These are phyloP conservation scores for Drosophila paracracens DNA, from an alignment of 2,888 invertebrate species.

Conservation along the genomic window DNA sequence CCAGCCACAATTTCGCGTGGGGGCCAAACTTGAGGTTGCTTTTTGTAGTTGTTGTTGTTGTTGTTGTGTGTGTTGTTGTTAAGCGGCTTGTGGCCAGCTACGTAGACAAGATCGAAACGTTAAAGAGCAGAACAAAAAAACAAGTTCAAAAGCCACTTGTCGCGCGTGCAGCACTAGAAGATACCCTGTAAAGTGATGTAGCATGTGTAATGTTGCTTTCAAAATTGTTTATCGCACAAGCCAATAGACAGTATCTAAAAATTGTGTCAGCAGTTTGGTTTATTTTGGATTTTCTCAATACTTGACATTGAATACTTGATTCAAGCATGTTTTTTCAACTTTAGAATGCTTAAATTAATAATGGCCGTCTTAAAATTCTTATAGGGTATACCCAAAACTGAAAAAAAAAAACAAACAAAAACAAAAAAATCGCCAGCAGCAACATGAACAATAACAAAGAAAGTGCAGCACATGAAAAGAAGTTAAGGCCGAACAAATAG, in stretches of 20 bases:
- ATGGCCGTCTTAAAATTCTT: not conserved
- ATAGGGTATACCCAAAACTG: slow-evolving; percentile 13
- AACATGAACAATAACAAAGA: slow-evolving; percentile 5
- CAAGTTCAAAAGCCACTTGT: not conserved
- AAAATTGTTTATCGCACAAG: not conserved
- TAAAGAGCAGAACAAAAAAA: slow-evolving; percentile 18
- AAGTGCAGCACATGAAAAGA: not conserved
- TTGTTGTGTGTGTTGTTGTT: slow-evolving; percentile 28
- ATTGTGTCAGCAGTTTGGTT: not conserved
- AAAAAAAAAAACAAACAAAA: not conserved
- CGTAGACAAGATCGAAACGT: slow-evolving; percentile 53
- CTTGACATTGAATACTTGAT: not conserved
- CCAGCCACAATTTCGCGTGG: slow-evolving; percentile 45
- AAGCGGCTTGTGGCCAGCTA: slow-evolving; percentile 61
- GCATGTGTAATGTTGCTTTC: not conserved
- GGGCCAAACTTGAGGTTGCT: slow-evolving; percentile 13
- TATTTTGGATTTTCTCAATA: not conserved
- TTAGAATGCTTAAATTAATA: not conserved
- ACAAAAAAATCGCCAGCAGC: slow-evolving; percentile 4
- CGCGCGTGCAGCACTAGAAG: not conserved
- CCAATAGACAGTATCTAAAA: not conserved
- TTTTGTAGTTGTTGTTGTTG: slow-evolving; percentile 18
- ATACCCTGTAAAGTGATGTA: slow-evolving; percentile 11
- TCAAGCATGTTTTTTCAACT: not conserved
- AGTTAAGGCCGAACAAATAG: slow-evolving; percentile 15